Conservation (phyloP, 2,797 vertebrate genomes). For the Botia kubotai region DNA sequence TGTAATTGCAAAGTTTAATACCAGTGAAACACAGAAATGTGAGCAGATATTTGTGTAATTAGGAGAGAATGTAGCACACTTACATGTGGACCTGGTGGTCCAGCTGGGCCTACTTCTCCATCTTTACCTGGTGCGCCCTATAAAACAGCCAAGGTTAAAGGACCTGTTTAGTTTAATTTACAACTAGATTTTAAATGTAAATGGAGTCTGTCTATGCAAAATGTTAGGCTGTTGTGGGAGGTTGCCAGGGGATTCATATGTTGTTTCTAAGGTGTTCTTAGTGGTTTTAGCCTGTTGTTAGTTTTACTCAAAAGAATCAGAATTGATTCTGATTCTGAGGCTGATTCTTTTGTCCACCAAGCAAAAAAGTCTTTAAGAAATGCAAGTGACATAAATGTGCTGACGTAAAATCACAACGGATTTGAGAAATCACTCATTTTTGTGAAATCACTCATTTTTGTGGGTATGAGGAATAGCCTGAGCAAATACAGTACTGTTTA, state of each 20-base stretch:
- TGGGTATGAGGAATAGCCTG: no score
- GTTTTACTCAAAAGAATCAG: no score
- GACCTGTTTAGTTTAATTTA: neutral
- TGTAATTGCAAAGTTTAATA: neutral
- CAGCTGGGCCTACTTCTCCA: conserved; percentile 95
- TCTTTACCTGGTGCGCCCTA: conserved; percentile 98
- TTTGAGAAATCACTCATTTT: no score
- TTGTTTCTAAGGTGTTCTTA: no score
- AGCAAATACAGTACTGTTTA: no score
- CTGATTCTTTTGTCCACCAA: no score
- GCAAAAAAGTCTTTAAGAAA: no score
- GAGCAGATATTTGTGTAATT: conserved; percentile 23
- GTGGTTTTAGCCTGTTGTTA: neutral
- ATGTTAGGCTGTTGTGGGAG: neutral
- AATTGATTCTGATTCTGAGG: no score
- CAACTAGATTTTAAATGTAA: neutral
- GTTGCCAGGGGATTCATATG: neutral
- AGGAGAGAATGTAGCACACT: conserved; percentile 63
- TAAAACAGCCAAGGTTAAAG: conserved; percentile 32
- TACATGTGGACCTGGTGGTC: conserved; percentile 91
- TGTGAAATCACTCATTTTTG: no score
- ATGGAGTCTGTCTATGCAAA: neutral
- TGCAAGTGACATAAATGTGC: no score
- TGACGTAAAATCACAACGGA: no score
- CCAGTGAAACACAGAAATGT: neutral